Conservation (phyloP, 2,797 vertebrate genomes). For the Scarus forsteni region DNA sequence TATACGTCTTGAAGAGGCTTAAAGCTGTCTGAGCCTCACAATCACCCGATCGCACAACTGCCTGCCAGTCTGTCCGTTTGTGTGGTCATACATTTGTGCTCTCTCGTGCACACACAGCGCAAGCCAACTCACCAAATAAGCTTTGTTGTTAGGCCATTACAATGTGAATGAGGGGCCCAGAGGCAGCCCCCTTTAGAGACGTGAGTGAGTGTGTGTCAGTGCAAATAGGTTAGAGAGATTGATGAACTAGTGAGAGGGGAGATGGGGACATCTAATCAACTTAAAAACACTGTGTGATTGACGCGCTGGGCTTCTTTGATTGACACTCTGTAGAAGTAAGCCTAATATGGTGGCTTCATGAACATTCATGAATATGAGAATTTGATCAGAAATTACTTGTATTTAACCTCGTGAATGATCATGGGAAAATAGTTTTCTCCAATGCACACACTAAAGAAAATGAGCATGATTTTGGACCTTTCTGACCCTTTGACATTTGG, state of each 20-base stretch:
- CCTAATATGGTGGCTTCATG: slow-evolving; percentile 25
- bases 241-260: slow-evolving; percentile 69
- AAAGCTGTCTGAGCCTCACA: neutral
- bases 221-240: slow-evolving; percentile 77
- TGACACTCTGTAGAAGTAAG: slow-evolving; percentile 44
- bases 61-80: slow-evolving; percentile 3
- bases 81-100: slow-evolving; percentile 31
- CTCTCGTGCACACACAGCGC: slow-evolving; percentile 21
- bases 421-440: no score
- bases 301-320: slow-evolving; percentile 41
- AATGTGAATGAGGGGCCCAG: slow-evolving; percentile 75
- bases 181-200: slow-evolving; percentile 56
- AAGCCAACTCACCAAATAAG: slow-evolving; percentile 54
- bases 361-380: slow-evolving; percentile 17
- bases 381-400: neutral
- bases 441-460: no score
- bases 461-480: no score
- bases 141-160: slow-evolving; percentile 70
- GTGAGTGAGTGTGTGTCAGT: slow-evolving; percentile 67
- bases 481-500: no score
- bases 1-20: neutral
- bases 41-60: slow-evolving; percentile 17
- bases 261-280: slow-evolving; percentile 70
- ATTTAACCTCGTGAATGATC: neutral
- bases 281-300: slow-evolving; percentile 65